Evolutionary conservation across 2,888 invertebrate genomes (phyloP), one percentile per base, ranked within the genome.

Genomic region (Heliothis peltigera): DNA sequence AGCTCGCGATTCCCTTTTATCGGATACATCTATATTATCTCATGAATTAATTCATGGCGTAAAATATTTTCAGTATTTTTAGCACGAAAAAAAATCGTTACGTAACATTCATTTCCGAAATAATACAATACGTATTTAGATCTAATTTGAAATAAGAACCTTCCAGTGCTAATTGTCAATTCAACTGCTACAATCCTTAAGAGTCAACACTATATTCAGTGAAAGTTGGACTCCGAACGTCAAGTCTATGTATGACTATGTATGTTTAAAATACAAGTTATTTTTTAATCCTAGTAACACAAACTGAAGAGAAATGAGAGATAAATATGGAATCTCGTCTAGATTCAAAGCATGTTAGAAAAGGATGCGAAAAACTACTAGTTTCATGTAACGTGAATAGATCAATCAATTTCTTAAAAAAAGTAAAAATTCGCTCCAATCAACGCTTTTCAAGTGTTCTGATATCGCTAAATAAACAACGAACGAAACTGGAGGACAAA

Each of bases 1-100:
- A 21, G 58, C 73, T 48, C 46, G 10, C 39, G 48, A 58, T 65
- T 61, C 52, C 15, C 53, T 65, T 77, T 56, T 72, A 77, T 77
- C 58, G 32, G 54, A 65, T 60, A 56, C 5, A 48, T 25, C 35
- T 51, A 53, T 43, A 53, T 59, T 42, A n/a, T 22, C 10, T 46
- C 59, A 59, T 68, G 49, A 59, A 68, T 54, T 46, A 42, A 44
- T 44, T 17, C 32, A 21, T 28, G 39, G 17, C 25, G 5, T 15
- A n/a, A 18, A 46, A 35, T 17, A 19, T 32, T 21, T 19, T 10
- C 10, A 12, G 17, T 4, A 17, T 7, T 19, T 1, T 4, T 17
- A 18, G 5, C 25, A n/a, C 4, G 18, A 51, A 22, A 2, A 17
- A 17, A 17, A 32, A 32, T 32, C 32, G 8, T 3, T 8, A 35